Percentiles rank a stretch among this genome's conserved stretches.
These are phyloP conservation scores for Rhinella marina DNA, from an alignment of 2,797 vertebrate genomes.

Conservation along the genomic window DNA sequence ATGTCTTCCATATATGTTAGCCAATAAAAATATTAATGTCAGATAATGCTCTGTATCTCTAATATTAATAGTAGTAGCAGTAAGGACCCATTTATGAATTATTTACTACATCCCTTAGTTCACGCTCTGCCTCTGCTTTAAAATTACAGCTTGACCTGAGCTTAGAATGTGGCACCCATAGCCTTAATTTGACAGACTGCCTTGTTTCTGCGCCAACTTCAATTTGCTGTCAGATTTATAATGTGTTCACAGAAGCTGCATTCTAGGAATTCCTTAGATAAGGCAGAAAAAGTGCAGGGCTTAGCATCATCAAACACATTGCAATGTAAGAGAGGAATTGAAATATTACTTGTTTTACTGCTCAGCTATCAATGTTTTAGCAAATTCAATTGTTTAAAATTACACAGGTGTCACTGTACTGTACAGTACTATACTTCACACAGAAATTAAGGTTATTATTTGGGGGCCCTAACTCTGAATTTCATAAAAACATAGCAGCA, in stretches of 20 bases:
- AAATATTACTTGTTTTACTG: constrained; percentile 35
- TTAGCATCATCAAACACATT: constrained; percentile 10
- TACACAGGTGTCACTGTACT: neutral
- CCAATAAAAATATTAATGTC: neutral
- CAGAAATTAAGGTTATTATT: no score
- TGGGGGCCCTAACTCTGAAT: no score
- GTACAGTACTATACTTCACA: no score
- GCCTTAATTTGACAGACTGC: neutral
- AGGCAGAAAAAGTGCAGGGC: constrained; percentile 31
- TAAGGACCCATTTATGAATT: neutral
- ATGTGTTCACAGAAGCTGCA: constrained; percentile 45
- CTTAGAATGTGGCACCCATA: constrained; percentile 15
- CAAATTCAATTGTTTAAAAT: neutral
- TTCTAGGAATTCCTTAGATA: constrained; percentile 51
- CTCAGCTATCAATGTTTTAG: neutral
- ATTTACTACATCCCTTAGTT: constrained; percentile 4
- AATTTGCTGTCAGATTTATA: constrained; percentile 43
- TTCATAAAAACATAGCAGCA: no score
- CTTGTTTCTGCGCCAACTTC: constrained; percentile 16
- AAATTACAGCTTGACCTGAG: constrained; percentile 20
- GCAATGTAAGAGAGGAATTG: neutral
- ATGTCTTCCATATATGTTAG: neutral
- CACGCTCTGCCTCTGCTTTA: neutral
- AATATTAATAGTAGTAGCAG: neutral
- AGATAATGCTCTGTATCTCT: neutral